Evolutionary conservation across 92 coral and sea anemone species (phyloP).

Genomic region (Actinernus sp.): DNA sequence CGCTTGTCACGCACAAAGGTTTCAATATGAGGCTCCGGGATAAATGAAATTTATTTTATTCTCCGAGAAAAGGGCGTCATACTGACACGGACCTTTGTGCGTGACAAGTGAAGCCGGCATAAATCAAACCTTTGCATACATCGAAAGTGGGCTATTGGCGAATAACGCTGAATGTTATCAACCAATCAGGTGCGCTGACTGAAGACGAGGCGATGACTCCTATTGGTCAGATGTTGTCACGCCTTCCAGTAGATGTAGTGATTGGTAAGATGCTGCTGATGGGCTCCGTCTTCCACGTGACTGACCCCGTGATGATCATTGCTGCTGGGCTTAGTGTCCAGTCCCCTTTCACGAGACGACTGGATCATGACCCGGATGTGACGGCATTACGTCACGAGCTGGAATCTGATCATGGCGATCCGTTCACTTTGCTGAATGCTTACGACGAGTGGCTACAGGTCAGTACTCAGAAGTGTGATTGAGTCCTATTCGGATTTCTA

Average conservation of each 20-base stretch:
- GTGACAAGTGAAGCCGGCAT: too few species aligned
- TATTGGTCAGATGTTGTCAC: constrained; percentile 94
- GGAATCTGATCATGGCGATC: constrained; percentile 99
- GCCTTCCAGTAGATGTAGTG: constrained; percentile 96
- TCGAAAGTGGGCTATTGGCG: too few species aligned
- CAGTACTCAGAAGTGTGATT: too few species aligned
- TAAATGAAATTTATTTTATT: too few species aligned
- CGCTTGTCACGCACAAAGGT: too few species aligned
- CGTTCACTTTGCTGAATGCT: constrained; percentile 92
- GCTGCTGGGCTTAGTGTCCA: constrained; percentile 99
- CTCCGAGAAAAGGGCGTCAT: too few species aligned
- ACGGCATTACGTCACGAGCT: constrained; percentile 83
- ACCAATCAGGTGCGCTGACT: constrained; percentile 81
- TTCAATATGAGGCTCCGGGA: too few species aligned
- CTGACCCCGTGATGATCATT: constrained; percentile 93
- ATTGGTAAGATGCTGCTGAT: constrained; percentile 97
- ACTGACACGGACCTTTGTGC: too few species aligned
- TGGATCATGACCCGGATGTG: constrained; percentile 96
- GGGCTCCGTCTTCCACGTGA: constrained; percentile 97
- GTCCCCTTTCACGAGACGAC: constrained; percentile 97
- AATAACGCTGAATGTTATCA: too few species aligned
- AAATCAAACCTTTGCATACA: too few species aligned
- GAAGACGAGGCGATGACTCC: constrained; percentile 84
- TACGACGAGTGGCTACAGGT: constrained; percentile 98
- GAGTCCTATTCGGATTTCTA: too few species aligned